These are phyloP conservation scores for Cynoglossus semilaevis DNA, from an alignment of 2,113 vertebrate genomes.

Conservation along the genomic window DNA sequence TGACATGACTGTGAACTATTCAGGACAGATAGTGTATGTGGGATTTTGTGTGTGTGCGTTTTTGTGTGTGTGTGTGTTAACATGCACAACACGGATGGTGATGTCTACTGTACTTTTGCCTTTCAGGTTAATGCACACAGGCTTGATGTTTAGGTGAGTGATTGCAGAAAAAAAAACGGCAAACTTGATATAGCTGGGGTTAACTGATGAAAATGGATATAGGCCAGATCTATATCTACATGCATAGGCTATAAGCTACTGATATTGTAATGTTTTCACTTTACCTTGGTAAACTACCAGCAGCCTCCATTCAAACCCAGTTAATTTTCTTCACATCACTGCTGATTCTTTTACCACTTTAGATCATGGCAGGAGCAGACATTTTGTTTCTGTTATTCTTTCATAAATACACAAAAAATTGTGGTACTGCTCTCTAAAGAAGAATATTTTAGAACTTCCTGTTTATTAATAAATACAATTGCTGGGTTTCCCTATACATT, in stretches of 20 bases:
- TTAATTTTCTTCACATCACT: not conserved
- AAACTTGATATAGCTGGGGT: conserved; percentile 15
- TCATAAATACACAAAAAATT: not conserved
- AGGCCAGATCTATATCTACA: conserved; percentile 10
- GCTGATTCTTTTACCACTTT: not conserved
- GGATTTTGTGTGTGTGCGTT: too few species aligned
- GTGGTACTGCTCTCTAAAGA: conserved; percentile 5
- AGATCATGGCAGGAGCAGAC: not conserved
- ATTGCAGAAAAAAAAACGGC: not conserved
- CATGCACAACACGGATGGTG: conserved; percentile 5
- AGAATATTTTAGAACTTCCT: not conserved
- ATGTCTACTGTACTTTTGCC: conserved; percentile 10
- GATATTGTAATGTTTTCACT: conserved; percentile 31
- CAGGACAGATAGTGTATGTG: not conserved
- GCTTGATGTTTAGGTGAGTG: not conserved
- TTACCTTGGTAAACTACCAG: conserved; percentile 5
- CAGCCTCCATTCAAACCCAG: conserved; percentile 3
- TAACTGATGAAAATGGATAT: conserved; percentile 12
- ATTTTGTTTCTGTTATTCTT: not conserved
- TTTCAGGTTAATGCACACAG: conserved; percentile 2
- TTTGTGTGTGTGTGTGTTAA: too few species aligned
- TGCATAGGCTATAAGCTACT: conserved; percentile 38
- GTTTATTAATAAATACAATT: not conserved
- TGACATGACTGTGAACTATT: conserved; percentile 25
- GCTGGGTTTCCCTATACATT: too few species aligned